Percentiles rank a stretch among this genome's conserved stretches.
Conservation (phyloP, 2,888 invertebrate species). For the Lasioglossum oenotherae region DNA sequence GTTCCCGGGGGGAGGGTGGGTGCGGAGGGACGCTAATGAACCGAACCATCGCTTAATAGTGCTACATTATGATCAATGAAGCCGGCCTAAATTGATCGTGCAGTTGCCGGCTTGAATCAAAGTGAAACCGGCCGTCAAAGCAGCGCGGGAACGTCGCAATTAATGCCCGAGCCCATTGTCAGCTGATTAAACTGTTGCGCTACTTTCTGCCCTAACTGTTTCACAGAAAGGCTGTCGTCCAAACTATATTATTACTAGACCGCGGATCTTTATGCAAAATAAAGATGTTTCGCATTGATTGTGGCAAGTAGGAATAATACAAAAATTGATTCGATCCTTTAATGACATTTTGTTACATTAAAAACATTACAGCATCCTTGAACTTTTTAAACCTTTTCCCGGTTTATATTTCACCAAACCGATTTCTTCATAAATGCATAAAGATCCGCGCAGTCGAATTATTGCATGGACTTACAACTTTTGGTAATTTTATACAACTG, state of each 20-base stretch:
- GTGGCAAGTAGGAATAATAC: no score
- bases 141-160: neutral
- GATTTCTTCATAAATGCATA: no score
- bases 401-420: no score
- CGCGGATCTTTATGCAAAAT: no score
- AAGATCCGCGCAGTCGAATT: no score
- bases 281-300: no score
- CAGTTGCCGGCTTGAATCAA: neutral
- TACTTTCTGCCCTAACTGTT: neutral
- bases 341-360: no score
- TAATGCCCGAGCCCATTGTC: neutral
- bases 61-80: constrained; percentile 7
- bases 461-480: neutral
- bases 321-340: no score
- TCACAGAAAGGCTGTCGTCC: neutral
- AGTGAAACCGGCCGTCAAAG: constrained; percentile 1
- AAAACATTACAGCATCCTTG: no score
- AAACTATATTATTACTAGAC: neutral
- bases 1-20: neutral
- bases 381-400: no score
- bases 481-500: neutral
- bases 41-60: constrained; percentile 5
- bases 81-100: constrained; percentile 1
- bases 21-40: neutral
- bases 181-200: constrained; percentile 5